Conservation (phyloP, 2,797 vertebrate species). For the Chaetophractus vellerosus region DNA sequence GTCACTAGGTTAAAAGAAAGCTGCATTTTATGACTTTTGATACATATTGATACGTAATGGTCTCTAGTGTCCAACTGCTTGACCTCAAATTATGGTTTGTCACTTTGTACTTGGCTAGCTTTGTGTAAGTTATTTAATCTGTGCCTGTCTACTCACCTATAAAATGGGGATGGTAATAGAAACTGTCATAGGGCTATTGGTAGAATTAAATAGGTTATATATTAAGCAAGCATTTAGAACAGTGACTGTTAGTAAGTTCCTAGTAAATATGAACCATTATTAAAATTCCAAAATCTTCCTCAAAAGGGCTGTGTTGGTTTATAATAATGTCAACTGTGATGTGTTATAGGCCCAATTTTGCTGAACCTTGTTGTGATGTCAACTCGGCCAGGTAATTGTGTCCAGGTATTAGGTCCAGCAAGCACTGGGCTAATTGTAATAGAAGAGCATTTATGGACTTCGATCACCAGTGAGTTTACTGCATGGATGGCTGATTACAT, state of each 20-base stretch:
- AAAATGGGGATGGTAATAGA: neutral
- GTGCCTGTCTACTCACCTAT: neutral
- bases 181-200: neutral
- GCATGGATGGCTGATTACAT: no score
- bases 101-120: neutral
- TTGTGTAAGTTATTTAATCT: neutral
- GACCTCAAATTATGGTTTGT: neutral
- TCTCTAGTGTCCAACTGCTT: neutral
- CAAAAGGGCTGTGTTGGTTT: neutral
- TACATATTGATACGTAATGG: neutral
- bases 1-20: slow-evolving; percentile 1
- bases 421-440: no score
- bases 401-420: no score
- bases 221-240: slow-evolving; percentile 31
- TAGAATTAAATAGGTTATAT: neutral
- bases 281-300: neutral
- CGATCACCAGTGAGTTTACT: no score
- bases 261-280: neutral
- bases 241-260: neutral
- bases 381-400: no score
- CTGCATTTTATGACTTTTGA: neutral
- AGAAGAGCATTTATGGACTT: no score
- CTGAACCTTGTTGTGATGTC: no score
- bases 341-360: neutral
- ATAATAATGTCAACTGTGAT: neutral